Evolutionary conservation across 2,888 invertebrate species (phyloP).

Genomic region (Drosophila longiperda): DNA sequence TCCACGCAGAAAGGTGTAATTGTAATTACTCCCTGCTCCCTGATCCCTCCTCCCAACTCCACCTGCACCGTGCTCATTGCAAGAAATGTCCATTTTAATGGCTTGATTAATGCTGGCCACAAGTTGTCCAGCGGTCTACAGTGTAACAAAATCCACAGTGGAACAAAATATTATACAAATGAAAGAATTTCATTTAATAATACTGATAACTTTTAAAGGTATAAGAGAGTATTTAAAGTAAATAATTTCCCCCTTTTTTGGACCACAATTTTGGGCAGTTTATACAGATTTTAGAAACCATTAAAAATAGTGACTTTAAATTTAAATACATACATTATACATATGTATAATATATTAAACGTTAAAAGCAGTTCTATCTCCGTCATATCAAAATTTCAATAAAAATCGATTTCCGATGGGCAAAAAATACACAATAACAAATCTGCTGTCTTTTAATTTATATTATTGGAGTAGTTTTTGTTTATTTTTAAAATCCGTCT

Average conservation of each 20-base stretch:
- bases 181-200: background rate
- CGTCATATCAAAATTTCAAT: background rate
- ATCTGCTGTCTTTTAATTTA: background rate
- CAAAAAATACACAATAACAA: background rate
- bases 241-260: background rate
- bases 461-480: background rate
- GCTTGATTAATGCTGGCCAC: constrained; percentile 76
- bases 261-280: background rate
- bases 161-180: background rate
- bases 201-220: background rate
- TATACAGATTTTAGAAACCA: background rate
- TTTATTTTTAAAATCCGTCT: background rate
- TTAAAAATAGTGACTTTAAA: rapidly evolving
- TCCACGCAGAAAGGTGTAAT: constrained; percentile 71
- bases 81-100: constrained; percentile 78
- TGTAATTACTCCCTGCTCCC: constrained; percentile 69
- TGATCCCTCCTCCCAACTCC: background rate
- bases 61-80: constrained; percentile 48
- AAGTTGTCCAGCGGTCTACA: constrained; percentile 61
- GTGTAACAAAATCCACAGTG: constrained; percentile 53
- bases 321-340: background rate
- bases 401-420: background rate
- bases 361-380: background rate
- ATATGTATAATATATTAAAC: background rate
- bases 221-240: too few relatives aligned